phyloP scores from a whole-genome alignment of 2,113 vertebrate genomes.

The Himantopus leucocephalus region DNA sequence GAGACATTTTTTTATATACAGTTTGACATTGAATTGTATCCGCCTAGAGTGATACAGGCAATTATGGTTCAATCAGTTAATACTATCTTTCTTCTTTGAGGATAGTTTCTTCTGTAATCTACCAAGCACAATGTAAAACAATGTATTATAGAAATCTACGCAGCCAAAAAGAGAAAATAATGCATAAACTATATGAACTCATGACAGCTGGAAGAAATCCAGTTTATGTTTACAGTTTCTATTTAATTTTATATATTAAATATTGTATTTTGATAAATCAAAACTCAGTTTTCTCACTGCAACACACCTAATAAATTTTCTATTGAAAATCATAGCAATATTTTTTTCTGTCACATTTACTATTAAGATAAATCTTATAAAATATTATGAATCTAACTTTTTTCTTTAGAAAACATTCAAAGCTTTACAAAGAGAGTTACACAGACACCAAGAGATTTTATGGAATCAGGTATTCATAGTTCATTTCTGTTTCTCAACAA shows the following conservation, averaged over 20 bases:
- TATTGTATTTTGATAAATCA: background rate
- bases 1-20: background rate
- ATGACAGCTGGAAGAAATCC: background rate
- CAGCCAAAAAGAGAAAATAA: background rate
- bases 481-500: background rate
- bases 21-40: background rate
- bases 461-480: background rate
- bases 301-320: rapidly evolving
- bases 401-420: background rate
- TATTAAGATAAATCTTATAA: background rate
- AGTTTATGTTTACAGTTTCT: background rate
- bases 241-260: background rate
- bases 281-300: background rate
- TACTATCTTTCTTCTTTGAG: background rate
- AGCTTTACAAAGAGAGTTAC: background rate
- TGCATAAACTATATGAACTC: background rate
- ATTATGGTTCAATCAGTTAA: background rate
- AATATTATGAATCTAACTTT: background rate
- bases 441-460: background rate
- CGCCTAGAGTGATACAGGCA: background rate
- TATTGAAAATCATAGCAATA: background rate
- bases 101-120: background rate
- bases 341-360: background rate
- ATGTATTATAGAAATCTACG: background rate
- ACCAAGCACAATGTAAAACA: background rate